Conservation (phyloP, 2,888 invertebrate species). For the Aporophyla lueneburgensis region DNA sequence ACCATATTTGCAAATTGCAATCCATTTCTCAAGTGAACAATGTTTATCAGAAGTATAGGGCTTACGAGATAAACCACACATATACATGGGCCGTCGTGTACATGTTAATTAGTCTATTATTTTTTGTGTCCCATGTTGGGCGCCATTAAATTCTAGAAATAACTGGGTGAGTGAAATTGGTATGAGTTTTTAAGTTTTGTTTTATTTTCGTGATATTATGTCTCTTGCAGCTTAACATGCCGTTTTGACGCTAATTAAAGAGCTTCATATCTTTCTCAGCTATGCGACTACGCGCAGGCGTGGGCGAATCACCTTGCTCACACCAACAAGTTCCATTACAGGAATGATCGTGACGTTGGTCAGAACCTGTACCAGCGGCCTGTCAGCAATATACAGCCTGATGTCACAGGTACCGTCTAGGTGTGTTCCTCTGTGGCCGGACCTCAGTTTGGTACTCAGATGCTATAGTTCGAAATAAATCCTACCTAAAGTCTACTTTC, state of each 20-base stretch:
- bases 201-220: neutral
- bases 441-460: too few relatives aligned
- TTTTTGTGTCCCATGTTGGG: slow-evolving; percentile 18
- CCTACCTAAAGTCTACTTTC: too few relatives aligned
- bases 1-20: neutral
- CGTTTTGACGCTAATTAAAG: neutral
- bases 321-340: slow-evolving; percentile 94
- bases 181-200: neutral
- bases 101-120: neutral
- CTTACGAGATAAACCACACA: neutral
- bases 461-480: too few relatives aligned
- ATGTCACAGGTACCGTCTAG: slow-evolving; percentile 91
- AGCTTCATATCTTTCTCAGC: slow-evolving; percentile 81
- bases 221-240: neutral
- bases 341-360: slow-evolving; percentile 94
- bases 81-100: neutral
- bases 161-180: neutral
- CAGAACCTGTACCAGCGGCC: slow-evolving; percentile 95
- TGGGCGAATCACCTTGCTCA: slow-evolving; percentile 97
- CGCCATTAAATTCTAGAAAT: slow-evolving; percentile 19
- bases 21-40: neutral
- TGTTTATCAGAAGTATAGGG: neutral
- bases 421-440: too few relatives aligned
- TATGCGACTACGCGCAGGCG: slow-evolving; percentile 95
- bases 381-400: slow-evolving; percentile 92